Percentiles rank a stretch among this genome's conserved stretches.
These are phyloP conservation scores for Tetrao urogallus DNA, from an alignment of 2,113 vertebrate genomes.

Conservation along the genomic window DNA sequence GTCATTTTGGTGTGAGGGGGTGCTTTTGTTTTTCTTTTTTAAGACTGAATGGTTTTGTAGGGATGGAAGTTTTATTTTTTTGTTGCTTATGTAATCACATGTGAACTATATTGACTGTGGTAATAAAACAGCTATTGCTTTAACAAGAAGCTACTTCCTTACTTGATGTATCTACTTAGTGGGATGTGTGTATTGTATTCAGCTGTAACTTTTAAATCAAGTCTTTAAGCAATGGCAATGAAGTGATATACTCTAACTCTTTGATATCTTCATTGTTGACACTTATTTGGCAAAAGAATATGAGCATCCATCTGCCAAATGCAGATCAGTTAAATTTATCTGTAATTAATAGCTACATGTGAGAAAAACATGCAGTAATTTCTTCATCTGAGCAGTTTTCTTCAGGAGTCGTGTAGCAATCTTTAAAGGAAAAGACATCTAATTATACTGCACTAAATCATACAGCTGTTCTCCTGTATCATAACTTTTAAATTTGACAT, in stretches of 20 bases:
- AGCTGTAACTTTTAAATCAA: not conserved
- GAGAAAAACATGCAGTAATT: conserved; percentile 29
- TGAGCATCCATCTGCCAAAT: conserved; percentile 27
- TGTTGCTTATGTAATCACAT: not conserved
- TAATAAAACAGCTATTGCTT: not conserved
- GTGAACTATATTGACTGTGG: not conserved
- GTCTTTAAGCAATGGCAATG: not conserved
- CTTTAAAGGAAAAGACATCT: not conserved
- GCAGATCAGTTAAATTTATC: conserved; percentile 21
- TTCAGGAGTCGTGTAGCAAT: not conserved
- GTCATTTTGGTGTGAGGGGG: not conserved
- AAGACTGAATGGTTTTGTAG: not conserved
- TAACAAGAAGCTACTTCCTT: not conserved
- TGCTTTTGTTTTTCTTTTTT: not conserved
- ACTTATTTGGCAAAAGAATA: not conserved
- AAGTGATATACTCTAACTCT: not conserved
- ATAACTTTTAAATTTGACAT: not conserved
- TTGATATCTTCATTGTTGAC: not conserved
- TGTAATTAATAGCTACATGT: conserved; percentile 30
- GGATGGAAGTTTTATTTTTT: not conserved
- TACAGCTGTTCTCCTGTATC: not conserved
- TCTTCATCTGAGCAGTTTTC: conserved; percentile 17
- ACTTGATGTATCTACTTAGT: not conserved
- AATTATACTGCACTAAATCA: not conserved
- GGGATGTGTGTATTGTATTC: not conserved